Evolutionary conservation across 2,888 invertebrate genomes (phyloP).

Genomic region (Lasioglossum zephyrum): DNA sequence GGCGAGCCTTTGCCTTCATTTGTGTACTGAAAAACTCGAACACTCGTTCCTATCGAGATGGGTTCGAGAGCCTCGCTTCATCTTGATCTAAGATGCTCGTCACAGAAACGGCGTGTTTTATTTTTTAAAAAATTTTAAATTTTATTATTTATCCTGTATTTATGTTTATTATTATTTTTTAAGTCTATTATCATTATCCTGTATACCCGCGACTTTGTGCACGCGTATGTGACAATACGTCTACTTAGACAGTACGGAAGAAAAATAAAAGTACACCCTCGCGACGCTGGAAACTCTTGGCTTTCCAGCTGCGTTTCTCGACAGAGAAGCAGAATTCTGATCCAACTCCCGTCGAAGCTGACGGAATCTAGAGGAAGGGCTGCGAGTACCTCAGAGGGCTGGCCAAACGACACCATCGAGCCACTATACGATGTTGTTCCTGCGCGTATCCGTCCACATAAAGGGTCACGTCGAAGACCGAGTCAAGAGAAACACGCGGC

Average conservation of each 20-base stretch:
- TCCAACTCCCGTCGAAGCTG: background rate
- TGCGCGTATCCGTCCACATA: slow-evolving; percentile 7
- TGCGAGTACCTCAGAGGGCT: background rate
- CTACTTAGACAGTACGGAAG: background rate
- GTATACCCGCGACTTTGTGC: too few relatives aligned
- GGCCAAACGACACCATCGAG: background rate
- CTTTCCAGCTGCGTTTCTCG: background rate
- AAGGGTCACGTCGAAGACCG: slow-evolving; percentile 23
- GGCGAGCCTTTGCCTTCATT: background rate
- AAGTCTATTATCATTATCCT: too few relatives aligned
- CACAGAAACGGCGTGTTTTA: too few relatives aligned
- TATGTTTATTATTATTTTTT: too few relatives aligned
- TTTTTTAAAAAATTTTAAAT: too few relatives aligned
- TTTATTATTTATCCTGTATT: too few relatives aligned
- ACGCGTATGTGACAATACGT: background rate
- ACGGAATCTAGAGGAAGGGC: background rate
- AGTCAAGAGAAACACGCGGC: slow-evolving; percentile 11
- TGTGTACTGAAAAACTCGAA: background rate
- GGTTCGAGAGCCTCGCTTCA: background rate
- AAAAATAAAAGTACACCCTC: too few relatives aligned
- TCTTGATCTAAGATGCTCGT: background rate
- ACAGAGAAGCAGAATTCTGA: background rate
- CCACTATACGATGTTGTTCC: slow-evolving; percentile 19
- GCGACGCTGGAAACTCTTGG: background rate
- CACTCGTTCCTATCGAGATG: background rate